phyloP scores from a whole-genome alignment of 2,113 vertebrate species.

The Cochlearius cochlearius region DNA sequence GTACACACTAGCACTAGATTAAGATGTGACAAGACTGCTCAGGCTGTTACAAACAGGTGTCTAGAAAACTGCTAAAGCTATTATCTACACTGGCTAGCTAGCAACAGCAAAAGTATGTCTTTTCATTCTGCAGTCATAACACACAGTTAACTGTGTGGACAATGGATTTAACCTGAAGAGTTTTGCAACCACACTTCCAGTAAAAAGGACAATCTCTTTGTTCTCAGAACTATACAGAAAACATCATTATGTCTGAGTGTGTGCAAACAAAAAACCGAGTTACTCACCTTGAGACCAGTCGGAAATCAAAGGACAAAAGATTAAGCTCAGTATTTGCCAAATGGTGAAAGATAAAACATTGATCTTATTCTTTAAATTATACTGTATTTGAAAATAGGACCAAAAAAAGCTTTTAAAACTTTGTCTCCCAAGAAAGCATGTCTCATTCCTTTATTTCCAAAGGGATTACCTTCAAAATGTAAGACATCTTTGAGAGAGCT shows the following conservation, averaged over 20 bases:
- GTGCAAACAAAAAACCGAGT: neutral
- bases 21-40: neutral
- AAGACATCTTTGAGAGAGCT: slow-evolving; percentile 18
- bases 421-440: neutral
- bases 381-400: neutral
- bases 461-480: slow-evolving; percentile 29
- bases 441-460: neutral
- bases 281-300: neutral
- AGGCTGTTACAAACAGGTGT: neutral
- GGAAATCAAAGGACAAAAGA: neutral
- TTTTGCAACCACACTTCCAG: neutral
- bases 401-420: neutral
- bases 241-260: neutral
- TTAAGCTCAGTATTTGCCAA: neutral
- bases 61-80: neutral
- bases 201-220: neutral
- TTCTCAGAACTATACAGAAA: neutral
- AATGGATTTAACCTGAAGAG: neutral
- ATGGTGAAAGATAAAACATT: neutral
- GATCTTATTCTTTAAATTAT: neutral
- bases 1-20: neutral
- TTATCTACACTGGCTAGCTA: neutral
- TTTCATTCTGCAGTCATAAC: neutral
- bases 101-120: neutral
- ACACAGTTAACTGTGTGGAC: neutral